A percentile compares a stretch with the other conserved stretches of the same genome.
Evolutionary conservation across 2,797 vertebrate species (phyloP).

Genomic region (Microctenopoma stevenorrisi): DNA sequence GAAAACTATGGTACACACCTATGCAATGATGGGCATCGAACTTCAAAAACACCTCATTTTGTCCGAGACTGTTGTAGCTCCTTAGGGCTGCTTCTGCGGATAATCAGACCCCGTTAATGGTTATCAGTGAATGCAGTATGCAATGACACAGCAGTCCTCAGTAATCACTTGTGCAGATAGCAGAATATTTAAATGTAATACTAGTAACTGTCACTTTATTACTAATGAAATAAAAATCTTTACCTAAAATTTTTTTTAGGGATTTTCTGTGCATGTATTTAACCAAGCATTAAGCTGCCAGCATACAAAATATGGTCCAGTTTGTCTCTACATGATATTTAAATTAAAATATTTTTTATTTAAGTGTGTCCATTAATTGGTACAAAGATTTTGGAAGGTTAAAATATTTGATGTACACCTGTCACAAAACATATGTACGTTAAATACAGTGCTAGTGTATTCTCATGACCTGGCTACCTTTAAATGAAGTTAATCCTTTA

Average conservation of each 20-base stretch:
- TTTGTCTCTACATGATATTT: no score
- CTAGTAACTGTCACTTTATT: neutral
- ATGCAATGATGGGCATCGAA: constrained; percentile 1
- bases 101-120: constrained; percentile 17
- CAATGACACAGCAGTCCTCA: constrained; percentile 25
- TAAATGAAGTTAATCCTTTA: neutral
- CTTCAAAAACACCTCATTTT: neutral
- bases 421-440: neutral
- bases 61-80: constrained; percentile 7
- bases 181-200: neutral
- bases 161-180: neutral
- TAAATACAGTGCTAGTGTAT: neutral
- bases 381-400: neutral
- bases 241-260: neutral
- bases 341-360: no score
- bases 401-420: neutral
- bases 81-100: constrained; percentile 24
- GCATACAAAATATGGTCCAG: no score
- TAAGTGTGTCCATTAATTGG: no score
- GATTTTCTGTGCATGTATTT: neutral
- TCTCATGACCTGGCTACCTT: neutral
- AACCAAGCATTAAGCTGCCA: no score
- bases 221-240: neutral
- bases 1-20: neutral
- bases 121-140: neutral